Conservation (phyloP, 2,113 vertebrate genomes). For the Ptilonorhynchus violaceus region DNA sequence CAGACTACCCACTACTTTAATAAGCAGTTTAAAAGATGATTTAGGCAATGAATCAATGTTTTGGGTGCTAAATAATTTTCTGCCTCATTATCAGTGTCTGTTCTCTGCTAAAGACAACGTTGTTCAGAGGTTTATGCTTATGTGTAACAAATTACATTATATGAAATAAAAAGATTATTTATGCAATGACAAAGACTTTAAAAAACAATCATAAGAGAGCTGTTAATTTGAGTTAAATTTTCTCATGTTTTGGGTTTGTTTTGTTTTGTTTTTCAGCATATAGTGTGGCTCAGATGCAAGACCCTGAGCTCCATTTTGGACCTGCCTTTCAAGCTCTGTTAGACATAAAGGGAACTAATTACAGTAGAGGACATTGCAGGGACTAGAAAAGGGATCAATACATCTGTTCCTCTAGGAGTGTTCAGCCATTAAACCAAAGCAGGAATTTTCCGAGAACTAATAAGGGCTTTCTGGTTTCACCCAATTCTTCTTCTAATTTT, state of each 20-base stretch:
- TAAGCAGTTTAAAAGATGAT: not conserved
- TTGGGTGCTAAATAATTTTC: not conserved
- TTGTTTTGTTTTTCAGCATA: not conserved
- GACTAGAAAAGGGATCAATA: not conserved
- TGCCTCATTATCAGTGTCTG: conserved; percentile 8
- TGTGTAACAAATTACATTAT: conserved; percentile 31
- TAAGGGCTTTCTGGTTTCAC: not conserved
- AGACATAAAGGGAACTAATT: conserved; percentile 34
- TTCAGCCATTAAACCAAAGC: conserved; percentile 10
- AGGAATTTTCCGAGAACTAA: not conserved
- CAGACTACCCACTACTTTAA: not conserved
- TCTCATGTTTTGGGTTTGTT: not conserved
- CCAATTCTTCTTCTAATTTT: conserved; percentile 17
- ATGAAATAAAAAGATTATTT: conserved; percentile 49
- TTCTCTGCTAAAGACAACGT: not conserved
- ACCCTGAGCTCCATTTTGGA: not conserved
- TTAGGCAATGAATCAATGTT: not conserved
- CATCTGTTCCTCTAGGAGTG: not conserved
- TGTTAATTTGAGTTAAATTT: not conserved
- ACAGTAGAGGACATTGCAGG: conserved; percentile 4
- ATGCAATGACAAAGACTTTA: conserved; percentile 1
- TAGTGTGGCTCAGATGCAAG: not conserved
- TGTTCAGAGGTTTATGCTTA: conserved; percentile 43
- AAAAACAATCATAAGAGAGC: conserved; percentile 3
- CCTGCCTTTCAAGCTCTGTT: conserved; percentile 19